Conservation (phyloP, 2,113 vertebrate species). For the Heptranchias perlo region DNA sequence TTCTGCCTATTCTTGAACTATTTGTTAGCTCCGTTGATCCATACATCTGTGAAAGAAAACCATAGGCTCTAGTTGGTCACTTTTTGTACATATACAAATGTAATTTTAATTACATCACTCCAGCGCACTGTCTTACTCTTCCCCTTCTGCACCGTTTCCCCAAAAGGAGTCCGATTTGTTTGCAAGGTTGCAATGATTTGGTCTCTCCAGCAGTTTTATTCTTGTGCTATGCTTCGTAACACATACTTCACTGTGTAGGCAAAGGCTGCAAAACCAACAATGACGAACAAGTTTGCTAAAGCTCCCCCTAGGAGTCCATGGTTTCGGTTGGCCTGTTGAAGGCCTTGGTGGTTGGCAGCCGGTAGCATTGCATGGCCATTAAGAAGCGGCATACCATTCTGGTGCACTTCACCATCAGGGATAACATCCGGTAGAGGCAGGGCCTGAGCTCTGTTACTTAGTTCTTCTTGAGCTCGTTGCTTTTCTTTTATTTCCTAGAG, state of each 20-base stretch:
- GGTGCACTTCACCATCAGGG: conserved; percentile 79
- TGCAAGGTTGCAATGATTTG: conserved; percentile 47
- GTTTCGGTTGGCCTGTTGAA: conserved; percentile 88
- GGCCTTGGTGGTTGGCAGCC: conserved; percentile 63
- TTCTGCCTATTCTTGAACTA: conserved; percentile 50
- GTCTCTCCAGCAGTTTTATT: conserved; percentile 60
- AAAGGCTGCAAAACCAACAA: conserved; percentile 93
- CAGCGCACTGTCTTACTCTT: conserved; percentile 41
- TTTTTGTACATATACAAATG: conserved; percentile 23
- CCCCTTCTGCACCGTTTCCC: conserved; percentile 35
- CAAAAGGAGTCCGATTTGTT: conserved; percentile 32
- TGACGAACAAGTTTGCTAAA: conserved; percentile 92
- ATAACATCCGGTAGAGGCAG: conserved; percentile 92
- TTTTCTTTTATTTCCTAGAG: conserved; percentile 88
- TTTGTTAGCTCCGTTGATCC: conserved; percentile 37
- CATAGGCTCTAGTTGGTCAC: conserved; percentile 20
- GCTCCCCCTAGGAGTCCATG: conserved; percentile 93
- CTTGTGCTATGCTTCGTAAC: conserved; percentile 95
- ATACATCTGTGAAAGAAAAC: conserved; percentile 33
- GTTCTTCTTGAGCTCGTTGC: conserved; percentile 81
- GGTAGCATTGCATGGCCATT: conserved; percentile 65
- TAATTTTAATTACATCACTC: conserved; percentile 41
- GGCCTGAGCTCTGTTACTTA: conserved; percentile 68
- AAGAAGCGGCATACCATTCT: conserved; percentile 71
- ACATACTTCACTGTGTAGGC: conserved; percentile 98